Evolutionary conservation across 2,888 invertebrate species (phyloP).

Genomic region (Plemyria rubiginata): DNA sequence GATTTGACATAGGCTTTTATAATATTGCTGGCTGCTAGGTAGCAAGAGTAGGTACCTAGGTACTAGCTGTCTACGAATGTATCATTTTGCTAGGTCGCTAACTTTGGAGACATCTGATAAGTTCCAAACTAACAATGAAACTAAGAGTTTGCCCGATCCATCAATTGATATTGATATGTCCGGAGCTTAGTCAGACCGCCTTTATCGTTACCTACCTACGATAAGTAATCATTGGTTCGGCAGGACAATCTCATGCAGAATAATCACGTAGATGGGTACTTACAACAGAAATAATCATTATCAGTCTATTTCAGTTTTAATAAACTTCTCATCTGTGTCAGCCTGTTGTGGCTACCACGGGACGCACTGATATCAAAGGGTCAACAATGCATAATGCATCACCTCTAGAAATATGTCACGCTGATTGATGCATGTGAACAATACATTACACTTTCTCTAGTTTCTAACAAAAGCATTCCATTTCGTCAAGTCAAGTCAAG

Average conservation of each 20-base stretch:
- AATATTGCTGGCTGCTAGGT: too few species aligned
- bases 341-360: too few species aligned
- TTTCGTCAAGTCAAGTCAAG: constrained; percentile 22
- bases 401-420: not conserved
- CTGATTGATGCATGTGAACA: constrained; percentile 12
- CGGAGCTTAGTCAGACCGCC: not conserved
- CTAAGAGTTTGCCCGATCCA: constrained; percentile 3
- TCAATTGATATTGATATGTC: not conserved
- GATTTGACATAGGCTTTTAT: too few species aligned
- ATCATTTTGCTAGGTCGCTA: not conserved
- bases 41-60: not conserved
- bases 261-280: not conserved
- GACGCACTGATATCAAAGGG: constrained; percentile 10
- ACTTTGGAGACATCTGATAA: not conserved
- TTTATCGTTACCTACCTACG: not conserved
- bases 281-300: not conserved
- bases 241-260: not conserved
- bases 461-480: constrained; percentile 10
- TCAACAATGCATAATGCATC: constrained; percentile 3
- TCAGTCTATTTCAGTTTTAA: too few species aligned
- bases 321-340: too few species aligned
- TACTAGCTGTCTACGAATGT: not conserved
- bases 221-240: not conserved
- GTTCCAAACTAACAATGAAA: constrained; percentile 3
- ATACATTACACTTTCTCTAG: constrained; percentile 19